Evolutionary conservation across 1,140 invertebrate species (phyloP).

Genomic region (Manduca sexta): DNA sequence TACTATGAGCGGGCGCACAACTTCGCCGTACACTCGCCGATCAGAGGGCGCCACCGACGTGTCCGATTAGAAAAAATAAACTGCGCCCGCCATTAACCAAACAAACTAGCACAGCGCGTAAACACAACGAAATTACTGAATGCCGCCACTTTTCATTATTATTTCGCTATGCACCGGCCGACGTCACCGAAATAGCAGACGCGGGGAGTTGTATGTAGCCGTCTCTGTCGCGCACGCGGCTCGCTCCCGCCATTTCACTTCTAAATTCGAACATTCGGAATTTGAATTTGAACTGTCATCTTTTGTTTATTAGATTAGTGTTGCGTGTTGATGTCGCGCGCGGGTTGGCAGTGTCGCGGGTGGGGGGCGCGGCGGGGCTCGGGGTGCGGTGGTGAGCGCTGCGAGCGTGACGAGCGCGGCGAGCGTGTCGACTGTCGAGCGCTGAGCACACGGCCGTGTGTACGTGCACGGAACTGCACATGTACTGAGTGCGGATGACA

Average conservation of each 20-base stretch:
- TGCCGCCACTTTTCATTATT: slow-evolving; percentile 70
- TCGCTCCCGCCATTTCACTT: slow-evolving; percentile 37
- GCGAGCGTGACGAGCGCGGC: too few species aligned
- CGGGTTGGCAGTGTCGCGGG: slow-evolving; percentile 1
- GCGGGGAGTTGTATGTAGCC: slow-evolving; percentile 30
- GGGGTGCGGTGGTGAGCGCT: slow-evolving; percentile 2
- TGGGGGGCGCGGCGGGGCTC: not conserved
- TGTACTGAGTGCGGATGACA: slow-evolving; percentile 66
- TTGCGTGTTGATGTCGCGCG: slow-evolving; percentile 24
- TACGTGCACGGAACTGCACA: slow-evolving; percentile 46
- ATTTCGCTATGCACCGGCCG: slow-evolving; percentile 64
- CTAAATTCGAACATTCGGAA: slow-evolving; percentile 41
- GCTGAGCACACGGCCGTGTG: slow-evolving; percentile 35
- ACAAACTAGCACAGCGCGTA: slow-evolving; percentile 67
- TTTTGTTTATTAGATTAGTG: slow-evolving; percentile 32
- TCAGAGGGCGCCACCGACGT: slow-evolving; percentile 44
- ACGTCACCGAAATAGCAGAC: slow-evolving; percentile 60
- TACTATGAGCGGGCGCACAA: slow-evolving; percentile 10
- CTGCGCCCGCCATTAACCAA: slow-evolving; percentile 33
- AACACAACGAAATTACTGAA: slow-evolving; percentile 69
- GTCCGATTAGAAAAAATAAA: not conserved
- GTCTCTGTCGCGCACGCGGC: slow-evolving; percentile 48
- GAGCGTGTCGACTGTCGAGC: too few species aligned
- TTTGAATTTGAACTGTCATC: slow-evolving; percentile 32
- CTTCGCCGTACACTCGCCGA: slow-evolving; percentile 13